Conservation (phyloP, 2,797 vertebrate species). For the Melanotaenia nigrans region DNA sequence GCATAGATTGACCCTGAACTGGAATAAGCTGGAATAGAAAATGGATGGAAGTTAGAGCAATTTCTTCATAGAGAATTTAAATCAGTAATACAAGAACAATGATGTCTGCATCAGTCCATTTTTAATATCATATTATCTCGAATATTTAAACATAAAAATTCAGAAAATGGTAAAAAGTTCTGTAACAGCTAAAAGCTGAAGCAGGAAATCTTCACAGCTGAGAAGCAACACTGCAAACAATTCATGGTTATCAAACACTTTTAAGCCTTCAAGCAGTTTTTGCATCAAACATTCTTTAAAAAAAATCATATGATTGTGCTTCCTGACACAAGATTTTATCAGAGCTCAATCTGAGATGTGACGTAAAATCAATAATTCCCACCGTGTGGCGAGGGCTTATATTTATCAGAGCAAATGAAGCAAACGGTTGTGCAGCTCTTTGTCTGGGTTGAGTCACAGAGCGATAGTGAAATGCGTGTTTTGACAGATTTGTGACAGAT, state of each 20-base stretch:
- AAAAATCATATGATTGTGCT: no score
- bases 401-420: not conserved
- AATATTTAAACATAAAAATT: not conserved
- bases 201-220: not conserved
- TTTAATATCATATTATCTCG: not conserved
- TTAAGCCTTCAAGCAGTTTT: not conserved
- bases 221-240: not conserved
- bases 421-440: not conserved
- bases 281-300: not conserved
- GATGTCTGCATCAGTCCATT: no score
- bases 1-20: not conserved
- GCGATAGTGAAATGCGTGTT: slow-evolving; percentile 22
- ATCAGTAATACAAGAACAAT: no score
- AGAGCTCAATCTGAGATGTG: not conserved
- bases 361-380: not conserved
- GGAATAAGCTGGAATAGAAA: not conserved
- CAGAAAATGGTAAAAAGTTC: not conserved
- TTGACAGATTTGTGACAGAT: slow-evolving; percentile 43
- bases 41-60: not conserved
- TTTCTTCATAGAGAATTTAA: not conserved
- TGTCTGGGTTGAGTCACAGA: not conserved
- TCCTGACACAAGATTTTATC: not conserved
- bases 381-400: not conserved
- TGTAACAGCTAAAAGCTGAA: not conserved
- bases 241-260: not conserved